These are phyloP conservation scores for Batillaria attramentaria DNA, from an alignment of 1,140 invertebrate genomes.

Conservation along the genomic window DNA sequence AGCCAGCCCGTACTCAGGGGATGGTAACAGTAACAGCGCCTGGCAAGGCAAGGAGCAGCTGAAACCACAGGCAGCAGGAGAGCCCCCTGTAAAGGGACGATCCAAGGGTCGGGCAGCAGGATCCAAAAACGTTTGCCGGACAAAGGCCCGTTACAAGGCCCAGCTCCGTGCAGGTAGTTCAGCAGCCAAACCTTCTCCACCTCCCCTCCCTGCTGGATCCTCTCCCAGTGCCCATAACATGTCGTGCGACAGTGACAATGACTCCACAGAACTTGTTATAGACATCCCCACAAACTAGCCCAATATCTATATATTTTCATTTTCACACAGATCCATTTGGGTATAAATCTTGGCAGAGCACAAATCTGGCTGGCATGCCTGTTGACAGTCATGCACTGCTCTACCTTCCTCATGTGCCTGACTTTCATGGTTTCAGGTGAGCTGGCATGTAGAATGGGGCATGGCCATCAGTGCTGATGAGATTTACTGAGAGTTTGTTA, in stretches of 20 bases:
- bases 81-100: neutral
- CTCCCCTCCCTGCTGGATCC: slow-evolving; percentile 8
- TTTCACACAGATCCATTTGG: too few species aligned
- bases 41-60: neutral
- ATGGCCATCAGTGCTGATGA: too few species aligned
- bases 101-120: slow-evolving; percentile 19
- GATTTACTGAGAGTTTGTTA: too few species aligned
- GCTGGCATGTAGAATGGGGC: too few species aligned
- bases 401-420: too few species aligned
- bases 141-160: slow-evolving; percentile 31
- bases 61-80: neutral
- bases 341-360: neutral
- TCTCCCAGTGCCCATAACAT: slow-evolving; percentile 1
- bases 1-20: neutral
- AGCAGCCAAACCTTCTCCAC: neutral
- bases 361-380: too few species aligned
- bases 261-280: slow-evolving; percentile 21
- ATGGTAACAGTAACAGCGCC: neutral
- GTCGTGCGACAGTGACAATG: slow-evolving; percentile 21
- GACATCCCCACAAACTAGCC: slow-evolving; percentile 15
- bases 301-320: too few species aligned
- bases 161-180: slow-evolving; percentile 21
- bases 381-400: too few species aligned
- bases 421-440: too few species aligned
- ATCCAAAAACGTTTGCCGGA: slow-evolving; percentile 20